phyloP scores from a whole-genome alignment of 1,140 invertebrate genomes.

The Drosophila busckii region DNA sequence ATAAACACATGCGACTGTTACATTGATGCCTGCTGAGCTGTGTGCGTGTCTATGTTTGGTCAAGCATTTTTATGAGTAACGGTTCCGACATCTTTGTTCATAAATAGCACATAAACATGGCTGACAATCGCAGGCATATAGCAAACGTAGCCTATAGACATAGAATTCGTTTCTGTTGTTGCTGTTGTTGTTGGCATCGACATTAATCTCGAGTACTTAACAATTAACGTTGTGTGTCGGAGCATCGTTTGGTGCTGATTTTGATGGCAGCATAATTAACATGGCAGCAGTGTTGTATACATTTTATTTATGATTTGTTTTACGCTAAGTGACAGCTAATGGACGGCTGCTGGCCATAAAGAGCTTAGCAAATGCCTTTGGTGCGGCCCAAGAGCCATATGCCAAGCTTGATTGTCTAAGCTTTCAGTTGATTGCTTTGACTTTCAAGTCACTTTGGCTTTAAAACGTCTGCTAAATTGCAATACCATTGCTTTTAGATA shows the following conservation, averaged over 20 bases:
- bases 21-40: constrained; percentile 33
- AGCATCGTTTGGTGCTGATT: constrained; percentile 30
- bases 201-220: constrained; percentile 66
- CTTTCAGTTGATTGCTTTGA: constrained; percentile 34
- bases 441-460: constrained; percentile 22
- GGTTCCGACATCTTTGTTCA: constrained; percentile 49
- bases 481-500: neutral
- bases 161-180: no score
- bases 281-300: constrained; percentile 14
- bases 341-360: constrained; percentile 50
- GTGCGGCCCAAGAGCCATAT: constrained; percentile 31
- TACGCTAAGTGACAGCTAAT: constrained; percentile 62
- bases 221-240: constrained; percentile 50
- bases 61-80: constrained; percentile 65
- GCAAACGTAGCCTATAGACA: constrained; percentile 4
- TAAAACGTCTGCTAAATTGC: neutral
- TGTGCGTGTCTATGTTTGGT: constrained; percentile 28
- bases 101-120: constrained; percentile 57
- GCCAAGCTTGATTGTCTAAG: constrained; percentile 28
- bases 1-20: constrained; percentile 7
- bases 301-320: constrained; percentile 59
- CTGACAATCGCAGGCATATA: constrained; percentile 5
- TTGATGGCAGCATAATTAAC: constrained; percentile 60
- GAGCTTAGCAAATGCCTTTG: constrained; percentile 19
- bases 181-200: constrained; percentile 6